Evolutionary conservation across 2,888 invertebrate species (phyloP).

Genomic region (Melinaea marsaeus): DNA sequence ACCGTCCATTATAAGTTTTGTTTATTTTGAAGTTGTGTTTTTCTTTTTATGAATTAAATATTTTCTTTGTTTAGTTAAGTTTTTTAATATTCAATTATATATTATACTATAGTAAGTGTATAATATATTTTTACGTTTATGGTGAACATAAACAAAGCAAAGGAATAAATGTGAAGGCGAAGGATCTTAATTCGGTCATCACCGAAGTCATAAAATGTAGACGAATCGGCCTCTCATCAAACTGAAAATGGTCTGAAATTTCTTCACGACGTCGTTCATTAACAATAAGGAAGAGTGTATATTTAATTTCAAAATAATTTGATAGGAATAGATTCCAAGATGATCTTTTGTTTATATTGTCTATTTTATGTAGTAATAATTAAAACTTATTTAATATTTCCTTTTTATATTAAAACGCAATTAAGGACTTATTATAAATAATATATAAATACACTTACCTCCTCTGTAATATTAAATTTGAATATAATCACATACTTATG

Average conservation of each 20-base stretch:
- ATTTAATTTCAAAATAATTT: neutral
- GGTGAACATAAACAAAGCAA: neutral
- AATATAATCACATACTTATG: neutral
- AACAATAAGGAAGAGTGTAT: slow-evolving; percentile 3
- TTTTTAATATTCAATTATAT: neutral
- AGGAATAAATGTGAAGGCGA: slow-evolving; percentile 1
- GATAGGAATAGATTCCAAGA: neutral
- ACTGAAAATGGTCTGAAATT: slow-evolving; percentile 5
- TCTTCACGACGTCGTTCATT: neutral
- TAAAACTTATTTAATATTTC: neutral
- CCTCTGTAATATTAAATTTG: neutral
- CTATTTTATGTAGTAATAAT: too few relatives aligned
- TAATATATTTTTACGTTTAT: neutral
- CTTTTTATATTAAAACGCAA: neutral
- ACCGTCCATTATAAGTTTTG: neutral
- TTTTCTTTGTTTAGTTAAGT: neutral
- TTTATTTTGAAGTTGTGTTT: neutral
- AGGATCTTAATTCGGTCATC: slow-evolving; percentile 7
- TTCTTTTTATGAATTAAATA: neutral
- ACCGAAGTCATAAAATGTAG: slow-evolving; percentile 2
- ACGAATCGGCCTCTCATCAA: slow-evolving; percentile 3
- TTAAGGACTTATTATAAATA: neutral
- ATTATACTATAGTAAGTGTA: neutral
- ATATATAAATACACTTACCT: slow-evolving; percentile 3
- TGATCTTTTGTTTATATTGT: too few relatives aligned